Evolutionary conservation across 2,888 invertebrate species (phyloP).

Genomic region (Trachelus tabidus): DNA sequence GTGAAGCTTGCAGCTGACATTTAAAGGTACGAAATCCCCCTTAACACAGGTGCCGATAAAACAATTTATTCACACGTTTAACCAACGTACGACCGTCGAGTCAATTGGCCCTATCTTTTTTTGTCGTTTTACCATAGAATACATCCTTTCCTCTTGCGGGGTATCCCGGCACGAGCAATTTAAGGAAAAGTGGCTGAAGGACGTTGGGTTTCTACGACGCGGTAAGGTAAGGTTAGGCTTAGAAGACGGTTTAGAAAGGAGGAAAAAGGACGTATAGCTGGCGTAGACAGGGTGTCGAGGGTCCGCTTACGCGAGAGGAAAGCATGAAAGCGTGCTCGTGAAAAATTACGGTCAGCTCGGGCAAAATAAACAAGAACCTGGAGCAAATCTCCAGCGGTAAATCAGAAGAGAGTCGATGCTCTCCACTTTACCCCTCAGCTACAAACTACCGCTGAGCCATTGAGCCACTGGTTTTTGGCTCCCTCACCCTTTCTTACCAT

Average conservation of each 20-base stretch:
- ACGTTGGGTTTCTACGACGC: background rate
- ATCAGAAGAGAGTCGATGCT: slow-evolving; percentile 33
- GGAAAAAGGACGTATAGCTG: background rate
- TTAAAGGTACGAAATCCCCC: background rate
- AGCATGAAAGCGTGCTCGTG: slow-evolving; percentile 8
- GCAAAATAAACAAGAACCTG: slow-evolving; percentile 37
- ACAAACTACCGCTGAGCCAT: background rate
- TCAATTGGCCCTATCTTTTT: background rate
- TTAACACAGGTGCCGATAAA: background rate
- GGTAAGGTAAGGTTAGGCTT: background rate
- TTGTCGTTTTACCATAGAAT: background rate
- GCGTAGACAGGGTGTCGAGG: background rate
- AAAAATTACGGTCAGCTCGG: slow-evolving; percentile 34
- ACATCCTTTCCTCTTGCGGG: background rate
- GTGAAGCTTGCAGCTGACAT: background rate
- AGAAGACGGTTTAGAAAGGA: background rate
- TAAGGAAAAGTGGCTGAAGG: background rate
- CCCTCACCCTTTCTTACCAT: background rate
- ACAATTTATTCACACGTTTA: background rate
- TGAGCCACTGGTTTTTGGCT: background rate
- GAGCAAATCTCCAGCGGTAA: slow-evolving; percentile 34
- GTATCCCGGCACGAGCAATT: background rate
- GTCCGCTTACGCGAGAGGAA: background rate
- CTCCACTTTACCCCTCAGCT: background rate
- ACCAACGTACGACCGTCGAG: background rate